Evolutionary conservation across 2,888 invertebrate species (phyloP).

Genomic region (Teleiodes luculella): DNA sequence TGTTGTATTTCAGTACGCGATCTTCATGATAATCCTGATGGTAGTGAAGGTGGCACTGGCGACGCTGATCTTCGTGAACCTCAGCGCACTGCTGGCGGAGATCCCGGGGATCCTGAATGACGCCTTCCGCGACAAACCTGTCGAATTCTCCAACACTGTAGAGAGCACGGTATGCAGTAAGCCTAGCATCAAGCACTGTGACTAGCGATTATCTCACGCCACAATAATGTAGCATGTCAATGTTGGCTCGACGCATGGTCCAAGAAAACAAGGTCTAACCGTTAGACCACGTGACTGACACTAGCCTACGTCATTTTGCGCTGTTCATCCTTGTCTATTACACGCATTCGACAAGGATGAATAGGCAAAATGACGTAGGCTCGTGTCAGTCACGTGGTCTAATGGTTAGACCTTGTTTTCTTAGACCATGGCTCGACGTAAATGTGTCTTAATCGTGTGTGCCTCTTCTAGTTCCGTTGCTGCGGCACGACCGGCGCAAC

Average conservation of each 20-base stretch:
- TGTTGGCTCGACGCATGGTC: too few relatives aligned
- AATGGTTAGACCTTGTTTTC: too few relatives aligned
- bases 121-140: conserved; percentile 48
- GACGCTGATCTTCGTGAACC: conserved; percentile 80
- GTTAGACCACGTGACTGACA: too few relatives aligned
- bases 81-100: conserved; percentile 64
- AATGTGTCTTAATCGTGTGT: not conserved
- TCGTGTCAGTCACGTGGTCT: too few relatives aligned
- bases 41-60: conserved; percentile 83
- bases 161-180: conserved; percentile 78
- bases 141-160: conserved; percentile 76
- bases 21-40: conserved; percentile 83
- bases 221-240: too few relatives aligned
- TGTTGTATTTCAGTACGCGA: conserved; percentile 80
- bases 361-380: too few relatives aligned
- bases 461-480: conserved; percentile 74
- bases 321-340: too few relatives aligned
- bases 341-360: too few relatives aligned
- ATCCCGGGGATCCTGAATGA: conserved; percentile 73
- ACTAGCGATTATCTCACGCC: too few relatives aligned
- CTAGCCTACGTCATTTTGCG: too few relatives aligned
- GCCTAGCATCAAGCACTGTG: not conserved
- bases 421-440: too few relatives aligned
- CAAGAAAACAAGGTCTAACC: too few relatives aligned
- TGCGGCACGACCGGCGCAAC: conserved; percentile 67